These are phyloP conservation scores for Acromyrmex echinatior DNA, from an alignment of 1,140 invertebrate genomes.

Conservation along the genomic window DNA sequence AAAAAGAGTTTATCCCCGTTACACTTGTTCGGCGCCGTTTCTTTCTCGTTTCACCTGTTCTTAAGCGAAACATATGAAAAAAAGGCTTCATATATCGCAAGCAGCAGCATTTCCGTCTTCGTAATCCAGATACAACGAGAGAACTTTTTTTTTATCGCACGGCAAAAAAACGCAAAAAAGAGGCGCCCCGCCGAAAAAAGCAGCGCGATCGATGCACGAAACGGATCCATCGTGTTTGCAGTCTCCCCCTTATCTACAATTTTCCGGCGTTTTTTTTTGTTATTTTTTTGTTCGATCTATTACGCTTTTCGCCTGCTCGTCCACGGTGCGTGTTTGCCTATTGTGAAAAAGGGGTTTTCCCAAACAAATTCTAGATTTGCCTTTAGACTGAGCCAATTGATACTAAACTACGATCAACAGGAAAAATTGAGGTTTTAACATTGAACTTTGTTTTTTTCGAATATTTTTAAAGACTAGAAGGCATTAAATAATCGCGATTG, in stretches of 20 bases:
- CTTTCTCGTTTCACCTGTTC: constrained; percentile 57
- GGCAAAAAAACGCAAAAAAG: constrained; percentile 53
- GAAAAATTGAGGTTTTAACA: not conserved
- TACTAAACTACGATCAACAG: not conserved
- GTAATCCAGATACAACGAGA: constrained; percentile 59
- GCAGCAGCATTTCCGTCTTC: constrained; percentile 55
- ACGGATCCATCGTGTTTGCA: constrained; percentile 59
- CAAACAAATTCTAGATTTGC: constrained; percentile 38
- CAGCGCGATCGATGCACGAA: constrained; percentile 58
- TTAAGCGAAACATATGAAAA: constrained; percentile 41
- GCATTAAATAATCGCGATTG: too few species aligned
- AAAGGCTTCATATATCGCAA: constrained; percentile 50
- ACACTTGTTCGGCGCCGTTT: constrained; percentile 36
- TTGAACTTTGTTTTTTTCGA: not conserved
- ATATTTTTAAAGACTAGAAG: too few species aligned
- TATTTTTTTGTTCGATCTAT: constrained; percentile 34
- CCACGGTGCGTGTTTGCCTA: constrained; percentile 22
- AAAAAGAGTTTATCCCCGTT: constrained; percentile 9
- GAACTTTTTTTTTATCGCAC: constrained; percentile 45
- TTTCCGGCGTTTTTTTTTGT: constrained; percentile 50
- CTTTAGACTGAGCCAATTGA: constrained; percentile 4
- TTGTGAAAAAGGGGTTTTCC: constrained; percentile 39
- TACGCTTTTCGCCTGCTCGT: constrained; percentile 15
- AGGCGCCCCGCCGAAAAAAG: constrained; percentile 39
- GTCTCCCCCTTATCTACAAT: constrained; percentile 63